Percentiles rank a stretch among this genome's conserved stretches.
phyloP scores from a whole-genome alignment of 2,797 vertebrate species.

The Clarias pachynema region DNA sequence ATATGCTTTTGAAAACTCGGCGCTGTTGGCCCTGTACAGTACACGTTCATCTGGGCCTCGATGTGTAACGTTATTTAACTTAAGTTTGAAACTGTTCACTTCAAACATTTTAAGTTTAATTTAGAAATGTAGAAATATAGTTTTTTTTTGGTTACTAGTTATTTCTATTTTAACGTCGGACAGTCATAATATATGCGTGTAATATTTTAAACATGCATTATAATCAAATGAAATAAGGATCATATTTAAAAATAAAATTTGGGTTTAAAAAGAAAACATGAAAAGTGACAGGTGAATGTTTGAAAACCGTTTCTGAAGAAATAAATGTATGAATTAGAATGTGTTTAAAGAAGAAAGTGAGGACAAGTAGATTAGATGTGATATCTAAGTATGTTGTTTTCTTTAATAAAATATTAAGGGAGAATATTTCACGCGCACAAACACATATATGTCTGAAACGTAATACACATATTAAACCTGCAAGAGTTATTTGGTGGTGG shows the following conservation, averaged over 20 bases:
- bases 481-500: background rate
- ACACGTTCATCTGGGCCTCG: background rate
- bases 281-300: too few relatives aligned
- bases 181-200: too few relatives aligned
- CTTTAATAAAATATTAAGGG: background rate
- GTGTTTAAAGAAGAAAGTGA: background rate
- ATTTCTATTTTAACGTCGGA: background rate
- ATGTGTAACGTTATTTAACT: background rate
- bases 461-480: background rate
- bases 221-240: background rate
- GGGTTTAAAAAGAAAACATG: background rate
- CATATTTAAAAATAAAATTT: background rate
- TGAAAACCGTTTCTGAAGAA: too few relatives aligned
- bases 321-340: too few relatives aligned
- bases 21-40: background rate
- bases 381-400: background rate
- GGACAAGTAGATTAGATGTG: too few relatives aligned
- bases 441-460: too few relatives aligned
- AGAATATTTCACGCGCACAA: background rate
- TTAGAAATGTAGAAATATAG: too few relatives aligned
- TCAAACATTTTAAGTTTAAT: background rate
- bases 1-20: background rate
- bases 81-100: background rate
- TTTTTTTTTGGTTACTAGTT: background rate
- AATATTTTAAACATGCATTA: background rate